Conservation (phyloP, 2,113 vertebrate species). For the Raphicerus campestris region DNA sequence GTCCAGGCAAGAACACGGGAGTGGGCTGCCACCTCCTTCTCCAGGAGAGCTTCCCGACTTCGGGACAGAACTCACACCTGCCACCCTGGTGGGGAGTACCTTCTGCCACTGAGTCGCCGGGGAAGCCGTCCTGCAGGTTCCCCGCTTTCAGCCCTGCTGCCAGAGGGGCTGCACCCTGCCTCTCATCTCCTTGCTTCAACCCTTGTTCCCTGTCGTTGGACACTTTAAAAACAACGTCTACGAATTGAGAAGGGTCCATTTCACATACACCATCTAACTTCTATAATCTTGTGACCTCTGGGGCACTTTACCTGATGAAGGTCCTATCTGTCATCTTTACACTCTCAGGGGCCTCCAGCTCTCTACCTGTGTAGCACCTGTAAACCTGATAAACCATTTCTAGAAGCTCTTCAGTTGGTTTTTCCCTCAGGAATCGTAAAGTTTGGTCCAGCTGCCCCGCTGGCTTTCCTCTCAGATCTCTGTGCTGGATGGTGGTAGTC, state of each 20-base stretch:
- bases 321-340: background rate
- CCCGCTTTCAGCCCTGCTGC: background rate
- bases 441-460: background rate
- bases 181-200: background rate
- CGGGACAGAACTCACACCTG: accelerated
- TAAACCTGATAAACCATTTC: background rate
- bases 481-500: background rate
- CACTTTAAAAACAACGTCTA: background rate
- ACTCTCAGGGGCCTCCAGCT: background rate
- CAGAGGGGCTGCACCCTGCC: background rate
- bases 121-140: background rate
- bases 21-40: background rate
- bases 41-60: background rate
- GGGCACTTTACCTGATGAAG: background rate
- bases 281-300: background rate
- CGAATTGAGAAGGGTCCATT: background rate
- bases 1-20: background rate
- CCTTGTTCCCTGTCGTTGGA: background rate
- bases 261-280: background rate
- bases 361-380: background rate
- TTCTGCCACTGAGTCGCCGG: background rate
- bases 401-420: background rate
- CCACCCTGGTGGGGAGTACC: accelerated
- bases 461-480: background rate
- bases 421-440: background rate